A percentile compares a stretch with the other conserved stretches of the same genome.
Evolutionary conservation across 2,888 invertebrate genomes (phyloP).

Genomic region (Ophioninae sp.): DNA sequence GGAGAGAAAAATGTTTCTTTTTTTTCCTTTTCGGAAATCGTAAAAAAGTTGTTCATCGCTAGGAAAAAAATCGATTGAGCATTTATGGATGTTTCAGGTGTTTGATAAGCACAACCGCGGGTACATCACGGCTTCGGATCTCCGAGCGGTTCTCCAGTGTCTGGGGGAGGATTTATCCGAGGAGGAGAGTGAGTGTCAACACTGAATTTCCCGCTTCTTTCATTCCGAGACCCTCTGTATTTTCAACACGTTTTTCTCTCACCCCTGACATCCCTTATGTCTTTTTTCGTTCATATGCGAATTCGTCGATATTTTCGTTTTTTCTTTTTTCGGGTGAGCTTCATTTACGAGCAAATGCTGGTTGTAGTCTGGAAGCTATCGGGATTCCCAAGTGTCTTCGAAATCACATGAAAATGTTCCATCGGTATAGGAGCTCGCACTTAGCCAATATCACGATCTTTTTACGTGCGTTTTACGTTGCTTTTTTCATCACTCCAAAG

Average conservation of each 20-base stretch:
- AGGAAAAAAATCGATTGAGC: not conserved
- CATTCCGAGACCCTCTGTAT: constrained; percentile 3
- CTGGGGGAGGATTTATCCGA: constrained; percentile 94
- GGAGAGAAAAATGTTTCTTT: not conserved
- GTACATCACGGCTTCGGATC: constrained; percentile 93
- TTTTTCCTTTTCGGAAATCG: too few species aligned
- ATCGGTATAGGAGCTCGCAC: constrained; percentile 11
- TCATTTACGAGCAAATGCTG: not conserved
- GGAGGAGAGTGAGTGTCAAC: constrained; percentile 89
- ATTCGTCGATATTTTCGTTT: not conserved
- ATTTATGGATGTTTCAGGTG: constrained; percentile 78
- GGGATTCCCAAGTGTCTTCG: not conserved
- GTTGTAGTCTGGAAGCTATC: not conserved
- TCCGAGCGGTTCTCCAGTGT: constrained; percentile 93
- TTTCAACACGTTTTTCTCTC: constrained; percentile 33
- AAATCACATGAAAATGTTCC: not conserved
- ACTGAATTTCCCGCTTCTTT: not conserved
- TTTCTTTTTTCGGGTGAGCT: not conserved
- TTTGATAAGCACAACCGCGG: constrained; percentile 96
- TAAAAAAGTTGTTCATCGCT: constrained; percentile 21
- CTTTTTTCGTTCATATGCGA: not conserved
- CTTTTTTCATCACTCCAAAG: not conserved
- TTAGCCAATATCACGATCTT: constrained; percentile 7
- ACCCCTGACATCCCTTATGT: constrained; percentile 5
- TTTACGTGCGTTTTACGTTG: constrained; percentile 2